A percentile compares a stretch with the other conserved stretches of the same genome.
These are phyloP conservation scores for Halesus radiatus DNA, from an alignment of 1,140 invertebrate species.

Conservation along the genomic window DNA sequence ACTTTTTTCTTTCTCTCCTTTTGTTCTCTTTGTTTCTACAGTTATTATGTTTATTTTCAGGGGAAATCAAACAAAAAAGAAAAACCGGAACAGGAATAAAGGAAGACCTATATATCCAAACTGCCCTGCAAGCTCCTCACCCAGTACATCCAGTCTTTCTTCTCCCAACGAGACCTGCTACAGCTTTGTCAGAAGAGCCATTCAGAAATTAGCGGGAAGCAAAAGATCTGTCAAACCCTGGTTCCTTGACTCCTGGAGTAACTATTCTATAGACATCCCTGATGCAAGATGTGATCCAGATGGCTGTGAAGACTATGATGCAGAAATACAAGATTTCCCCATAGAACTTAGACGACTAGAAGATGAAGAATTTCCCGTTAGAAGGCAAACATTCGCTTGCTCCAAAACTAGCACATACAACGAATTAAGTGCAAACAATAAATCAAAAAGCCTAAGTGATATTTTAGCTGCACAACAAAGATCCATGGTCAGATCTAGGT, in stretches of 20 bases:
- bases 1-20: too few relatives aligned
- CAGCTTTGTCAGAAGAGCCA: slow-evolving; percentile 90
- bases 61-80: slow-evolving; percentile 64
- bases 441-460: slow-evolving; percentile 85
- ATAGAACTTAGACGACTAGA: slow-evolving; percentile 91
- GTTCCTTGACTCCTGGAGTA: slow-evolving; percentile 85
- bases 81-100: slow-evolving; percentile 68
- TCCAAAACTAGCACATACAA: slow-evolving; percentile 66
- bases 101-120: slow-evolving; percentile 63
- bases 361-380: slow-evolving; percentile 73
- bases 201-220: slow-evolving; percentile 87
- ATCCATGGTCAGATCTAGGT: slow-evolving; percentile 80
- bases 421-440: slow-evolving; percentile 72
- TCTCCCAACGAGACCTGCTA: slow-evolving; percentile 95
- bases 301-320: slow-evolving; percentile 73
- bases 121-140: slow-evolving; percentile 73
- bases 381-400: slow-evolving; percentile 70
- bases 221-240: slow-evolving; percentile 78
- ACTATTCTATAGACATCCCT: slow-evolving; percentile 71
- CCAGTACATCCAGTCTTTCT: slow-evolving; percentile 87
- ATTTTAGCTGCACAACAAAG: slow-evolving; percentile 80
- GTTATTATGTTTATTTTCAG: slow-evolving; percentile 53
- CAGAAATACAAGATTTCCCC: slow-evolving; percentile 81
- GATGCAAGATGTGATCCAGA: slow-evolving; percentile 68
- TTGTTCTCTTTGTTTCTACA: too few relatives aligned